These are phyloP conservation scores for Phymanthus crucifer DNA, from an alignment of 92 coral and sea anemone species.

Conservation along the genomic window DNA sequence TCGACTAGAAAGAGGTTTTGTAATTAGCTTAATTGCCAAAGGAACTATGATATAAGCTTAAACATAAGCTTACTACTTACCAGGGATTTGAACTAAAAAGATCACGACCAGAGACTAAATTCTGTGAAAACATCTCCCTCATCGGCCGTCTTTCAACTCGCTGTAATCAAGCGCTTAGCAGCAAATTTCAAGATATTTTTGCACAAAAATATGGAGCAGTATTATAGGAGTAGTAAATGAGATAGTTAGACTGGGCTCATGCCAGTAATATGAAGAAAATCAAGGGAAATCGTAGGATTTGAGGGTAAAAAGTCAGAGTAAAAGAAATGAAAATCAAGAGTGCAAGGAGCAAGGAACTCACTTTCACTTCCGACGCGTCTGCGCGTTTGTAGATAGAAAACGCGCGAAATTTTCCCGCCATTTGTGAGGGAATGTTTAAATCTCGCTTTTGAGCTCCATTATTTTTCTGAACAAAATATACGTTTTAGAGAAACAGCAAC, in stretches of 20 bases:
- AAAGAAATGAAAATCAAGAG: background rate
- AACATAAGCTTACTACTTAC: constrained; percentile 38
- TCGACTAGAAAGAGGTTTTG: constrained; percentile 38
- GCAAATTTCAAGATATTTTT: background rate
- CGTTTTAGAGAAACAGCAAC: too few species aligned
- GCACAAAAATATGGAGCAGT: background rate
- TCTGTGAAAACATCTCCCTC: constrained; percentile 56
- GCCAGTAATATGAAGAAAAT: too few species aligned
- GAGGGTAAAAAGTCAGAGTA: background rate
- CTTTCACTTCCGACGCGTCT: constrained; percentile 19
- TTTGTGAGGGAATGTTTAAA: background rate
- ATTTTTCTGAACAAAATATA: background rate
- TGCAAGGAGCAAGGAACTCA: background rate
- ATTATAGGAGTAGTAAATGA: background rate
- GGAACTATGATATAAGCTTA: background rate
- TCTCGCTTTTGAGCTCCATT: background rate
- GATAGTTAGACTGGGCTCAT: too few species aligned
- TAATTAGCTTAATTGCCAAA: background rate
- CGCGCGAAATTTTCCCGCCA: constrained; percentile 68
- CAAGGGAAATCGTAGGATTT: background rate
- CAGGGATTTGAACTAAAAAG: constrained; percentile 78
- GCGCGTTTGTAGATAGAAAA: constrained; percentile 10
- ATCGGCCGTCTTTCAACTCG: background rate
- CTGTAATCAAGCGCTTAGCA: background rate
- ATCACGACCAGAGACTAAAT: constrained; percentile 86